Base-by-base conservation (phyloP, 2,797 vertebrate species). In the Schizopygopsis pylzovi region DNA sequence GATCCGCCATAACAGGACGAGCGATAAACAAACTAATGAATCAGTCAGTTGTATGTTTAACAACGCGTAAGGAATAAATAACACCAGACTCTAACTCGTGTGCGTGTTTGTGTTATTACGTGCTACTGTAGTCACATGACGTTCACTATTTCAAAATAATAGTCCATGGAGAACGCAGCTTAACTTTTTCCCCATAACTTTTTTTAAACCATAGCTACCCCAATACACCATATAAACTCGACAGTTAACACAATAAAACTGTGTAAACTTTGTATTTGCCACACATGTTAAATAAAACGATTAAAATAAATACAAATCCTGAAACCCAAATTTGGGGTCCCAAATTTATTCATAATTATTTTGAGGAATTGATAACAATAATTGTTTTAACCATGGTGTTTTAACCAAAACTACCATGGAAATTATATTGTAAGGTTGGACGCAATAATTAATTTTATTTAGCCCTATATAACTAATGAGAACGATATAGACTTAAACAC, bases 1-100 rank as follows among this genome's bases (percentile, higher is more conserved):
- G 33, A 49, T 56, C 86, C 77, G 77, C 84, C 89, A 90, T 90
- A 45, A 59, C 16, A 41, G 49, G 1, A 72, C 13, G 3, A 67
- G 33, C 16, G 12, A 15, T 33, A 75, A 28, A 41, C 39, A 49
- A 71, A 52, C 10, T 22, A 59, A 49, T 18, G 1, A 63, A 56
- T 41, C 37, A 11, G 56, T 20, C 9, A 68, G 43, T 45, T 76
- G 20, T 65, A 0, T 25, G 10, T n/a, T 61, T 22, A 52, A 49
- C 20, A 43, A 65, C 16, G 61, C 25, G 8, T 28, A 41, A 25
- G 33, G 3, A 33, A 15, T 4, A 4, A 63, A 22, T 10, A 25
- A 37, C 73, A 12, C 28, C 13, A 16, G 6, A n/a, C 33, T 59
- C 22, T 9, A 33, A 33, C 33, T 33, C 2, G 33, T 61, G 28